phyloP scores from a whole-genome alignment of 2,113 vertebrate genomes.

The Kryptolebias marmoratus region DNA sequence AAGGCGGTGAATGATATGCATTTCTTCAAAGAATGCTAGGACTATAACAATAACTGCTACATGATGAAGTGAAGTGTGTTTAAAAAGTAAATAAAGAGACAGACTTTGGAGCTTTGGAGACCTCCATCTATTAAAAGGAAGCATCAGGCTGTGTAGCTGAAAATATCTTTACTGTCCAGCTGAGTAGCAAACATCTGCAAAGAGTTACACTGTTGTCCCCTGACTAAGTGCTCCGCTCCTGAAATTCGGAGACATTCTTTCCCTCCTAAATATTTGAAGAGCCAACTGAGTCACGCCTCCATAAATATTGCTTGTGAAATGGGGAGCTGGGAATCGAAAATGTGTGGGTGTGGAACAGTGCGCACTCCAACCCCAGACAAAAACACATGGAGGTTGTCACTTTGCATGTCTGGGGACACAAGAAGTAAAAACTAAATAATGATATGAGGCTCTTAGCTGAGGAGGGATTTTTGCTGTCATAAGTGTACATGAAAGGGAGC shows the following conservation, averaged over 20 bases:
- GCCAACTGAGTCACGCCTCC: conserved; percentile 63
- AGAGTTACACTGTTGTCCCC: conserved; percentile 54
- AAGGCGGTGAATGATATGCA: too few species aligned
- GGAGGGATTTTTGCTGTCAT: background rate
- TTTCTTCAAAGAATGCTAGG: background rate
- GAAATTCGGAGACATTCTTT: conserved; percentile 62
- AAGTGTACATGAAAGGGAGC: background rate
- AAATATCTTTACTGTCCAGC: conserved; percentile 49
- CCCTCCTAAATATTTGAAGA: conserved; percentile 71
- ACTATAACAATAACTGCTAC: background rate
- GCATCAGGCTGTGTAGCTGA: conserved; percentile 18
- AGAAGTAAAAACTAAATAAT: conserved; percentile 9
- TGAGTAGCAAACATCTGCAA: conserved; percentile 62
- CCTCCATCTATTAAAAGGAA: conserved; percentile 14
- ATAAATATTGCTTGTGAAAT: conserved; percentile 57
- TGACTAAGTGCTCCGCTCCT: conserved; percentile 46
- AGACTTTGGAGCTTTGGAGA: conserved; percentile 1
- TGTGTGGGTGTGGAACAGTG: conserved; percentile 34
- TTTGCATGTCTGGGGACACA: conserved; percentile 22
- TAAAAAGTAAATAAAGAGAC: background rate
- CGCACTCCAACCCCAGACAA: conserved; percentile 32
- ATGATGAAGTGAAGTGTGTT: background rate
- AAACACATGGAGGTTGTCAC: conserved; percentile 29
- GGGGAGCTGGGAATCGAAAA: conserved; percentile 34
- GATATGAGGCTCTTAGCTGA: background rate